Conservation (phyloP, 2,113 vertebrate genomes). For the Mobula hypostoma region DNA sequence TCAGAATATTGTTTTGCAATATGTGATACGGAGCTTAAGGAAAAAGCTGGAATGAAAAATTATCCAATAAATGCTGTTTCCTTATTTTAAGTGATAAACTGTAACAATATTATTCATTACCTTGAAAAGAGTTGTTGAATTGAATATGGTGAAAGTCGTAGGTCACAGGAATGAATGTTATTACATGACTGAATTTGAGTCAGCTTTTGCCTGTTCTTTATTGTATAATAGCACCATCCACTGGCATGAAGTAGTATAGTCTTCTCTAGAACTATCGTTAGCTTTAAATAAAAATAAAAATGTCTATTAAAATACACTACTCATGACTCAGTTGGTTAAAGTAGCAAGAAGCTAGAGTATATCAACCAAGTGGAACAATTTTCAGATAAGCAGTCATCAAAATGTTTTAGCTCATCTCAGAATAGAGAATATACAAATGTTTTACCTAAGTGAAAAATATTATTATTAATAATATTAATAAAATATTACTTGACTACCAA, state of each 20-base stretch:
- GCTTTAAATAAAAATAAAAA: neutral
- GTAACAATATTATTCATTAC: neutral
- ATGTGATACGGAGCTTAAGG: neutral
- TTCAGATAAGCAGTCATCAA: neutral
- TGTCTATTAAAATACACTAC: neutral
- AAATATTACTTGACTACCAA: neutral
- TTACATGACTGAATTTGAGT: neutral
- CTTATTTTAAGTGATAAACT: neutral
- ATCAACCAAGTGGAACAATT: neutral
- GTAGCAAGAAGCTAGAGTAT: neutral
- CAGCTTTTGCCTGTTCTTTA: neutral
- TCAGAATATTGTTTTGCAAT: neutral
- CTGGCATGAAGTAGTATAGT: neutral
- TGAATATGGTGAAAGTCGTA: neutral
- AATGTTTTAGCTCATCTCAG: neutral
- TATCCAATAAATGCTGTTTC: neutral
- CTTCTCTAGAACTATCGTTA: neutral
- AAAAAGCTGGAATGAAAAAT: neutral
- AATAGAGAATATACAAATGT: neutral
- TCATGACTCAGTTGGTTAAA: neutral
- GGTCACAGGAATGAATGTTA: neutral
- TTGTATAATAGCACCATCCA: slow-evolving; percentile 23
- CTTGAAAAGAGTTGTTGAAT: neutral
- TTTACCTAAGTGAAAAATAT: neutral
- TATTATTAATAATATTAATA: neutral